Evolutionary conservation across 2,797 vertebrate genomes (phyloP).

Genomic region (Sebastes diploproa): DNA sequence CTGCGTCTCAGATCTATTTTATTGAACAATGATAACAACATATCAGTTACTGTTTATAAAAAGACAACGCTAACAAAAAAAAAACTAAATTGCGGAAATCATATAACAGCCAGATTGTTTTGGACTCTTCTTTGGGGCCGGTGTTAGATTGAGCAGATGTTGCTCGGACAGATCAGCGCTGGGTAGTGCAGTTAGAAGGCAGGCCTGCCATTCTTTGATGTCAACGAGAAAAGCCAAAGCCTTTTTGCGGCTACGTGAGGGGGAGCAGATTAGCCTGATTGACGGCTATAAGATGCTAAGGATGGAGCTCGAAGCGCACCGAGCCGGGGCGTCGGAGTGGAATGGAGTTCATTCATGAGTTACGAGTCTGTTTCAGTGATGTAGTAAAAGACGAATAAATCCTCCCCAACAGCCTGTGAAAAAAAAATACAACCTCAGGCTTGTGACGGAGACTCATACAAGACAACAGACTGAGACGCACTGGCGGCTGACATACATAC

Average conservation of each 20-base stretch:
- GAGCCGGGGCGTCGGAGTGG: conserved; percentile 69
- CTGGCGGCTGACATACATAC: conserved; percentile 61
- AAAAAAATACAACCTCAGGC: conserved; percentile 70
- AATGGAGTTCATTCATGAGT: conserved; percentile 84
- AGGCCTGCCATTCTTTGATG: conserved; percentile 62
- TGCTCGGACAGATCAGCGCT: conserved; percentile 35
- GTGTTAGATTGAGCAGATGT: conserved; percentile 40
- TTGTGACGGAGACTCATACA: conserved; percentile 73
- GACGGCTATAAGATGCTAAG: conserved; percentile 81
- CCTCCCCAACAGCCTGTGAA: conserved; percentile 73
- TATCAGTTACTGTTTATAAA: conserved; percentile 23
- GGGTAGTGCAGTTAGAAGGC: conserved; percentile 35
- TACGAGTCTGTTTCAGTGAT: conserved; percentile 82
- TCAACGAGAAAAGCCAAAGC: conserved; percentile 60
- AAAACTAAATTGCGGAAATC: neutral
- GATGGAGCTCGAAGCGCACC: conserved; percentile 70
- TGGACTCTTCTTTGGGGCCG: conserved; percentile 29
- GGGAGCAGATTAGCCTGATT: conserved; percentile 80
- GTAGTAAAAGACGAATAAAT: conserved; percentile 84
- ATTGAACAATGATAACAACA: conserved; percentile 31
- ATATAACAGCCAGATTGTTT: neutral
- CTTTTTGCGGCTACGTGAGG: conserved; percentile 57
- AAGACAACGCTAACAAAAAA: neutral
- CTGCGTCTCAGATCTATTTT: conserved; percentile 28
- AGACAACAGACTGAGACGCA: conserved; percentile 65